phyloP scores from a whole-genome alignment of 2,113 vertebrate species.

The Cavia porcellus region DNA sequence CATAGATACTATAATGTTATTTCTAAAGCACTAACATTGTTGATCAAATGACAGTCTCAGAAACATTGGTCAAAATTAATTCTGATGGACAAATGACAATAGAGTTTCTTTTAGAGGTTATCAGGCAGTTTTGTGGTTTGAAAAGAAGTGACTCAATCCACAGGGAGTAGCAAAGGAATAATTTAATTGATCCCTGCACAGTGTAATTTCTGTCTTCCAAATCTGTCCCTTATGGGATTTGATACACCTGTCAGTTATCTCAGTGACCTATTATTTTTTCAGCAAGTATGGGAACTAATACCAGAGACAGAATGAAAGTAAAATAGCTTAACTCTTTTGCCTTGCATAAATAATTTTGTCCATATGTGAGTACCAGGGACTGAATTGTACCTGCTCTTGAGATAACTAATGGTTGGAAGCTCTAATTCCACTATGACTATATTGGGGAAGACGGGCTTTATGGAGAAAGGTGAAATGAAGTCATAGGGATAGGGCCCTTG shows the following conservation, averaged over 20 bases:
- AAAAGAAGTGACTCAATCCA: constrained; percentile 24
- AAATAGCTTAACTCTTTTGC: background rate
- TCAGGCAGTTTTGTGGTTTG: background rate
- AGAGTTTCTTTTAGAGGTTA: background rate
- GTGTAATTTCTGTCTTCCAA: background rate
- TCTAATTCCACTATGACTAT: background rate
- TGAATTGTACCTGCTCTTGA: background rate
- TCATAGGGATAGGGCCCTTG: background rate
- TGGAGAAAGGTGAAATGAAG: background rate
- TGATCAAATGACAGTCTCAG: background rate
- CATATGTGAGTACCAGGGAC: background rate
- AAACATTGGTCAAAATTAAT: constrained; percentile 34
- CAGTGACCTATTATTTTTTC: background rate
- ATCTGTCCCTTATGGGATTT: background rate
- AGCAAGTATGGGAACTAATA: constrained; percentile 16
- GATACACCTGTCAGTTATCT: background rate
- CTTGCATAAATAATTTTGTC: background rate
- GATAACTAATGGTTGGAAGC: background rate
- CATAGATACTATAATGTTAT: background rate
- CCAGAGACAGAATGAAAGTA: background rate
- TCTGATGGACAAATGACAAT: background rate
- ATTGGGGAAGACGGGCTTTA: background rate
- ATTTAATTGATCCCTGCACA: background rate
- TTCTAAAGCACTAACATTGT: constrained; percentile 16
- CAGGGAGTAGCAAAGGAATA: background rate